Conservation (phyloP, 2,888 invertebrate species). For the Pandemis heparana region DNA sequence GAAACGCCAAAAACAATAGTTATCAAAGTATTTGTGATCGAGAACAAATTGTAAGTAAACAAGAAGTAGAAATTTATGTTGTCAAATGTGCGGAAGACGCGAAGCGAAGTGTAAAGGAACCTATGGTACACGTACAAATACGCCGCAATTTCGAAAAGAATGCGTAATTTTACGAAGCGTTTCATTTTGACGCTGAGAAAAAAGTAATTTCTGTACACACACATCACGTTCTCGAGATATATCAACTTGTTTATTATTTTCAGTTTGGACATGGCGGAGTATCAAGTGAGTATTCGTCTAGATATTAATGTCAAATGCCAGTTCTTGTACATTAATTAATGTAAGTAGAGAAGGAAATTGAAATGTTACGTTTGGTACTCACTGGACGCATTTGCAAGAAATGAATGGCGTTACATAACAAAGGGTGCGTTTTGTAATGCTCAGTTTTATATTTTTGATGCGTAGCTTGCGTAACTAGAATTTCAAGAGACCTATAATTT, state of each 20-base stretch:
- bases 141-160: constrained; percentile 2
- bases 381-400: not conserved
- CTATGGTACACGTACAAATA: not conserved
- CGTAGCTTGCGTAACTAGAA: not conserved
- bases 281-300: not conserved
- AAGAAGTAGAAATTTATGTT: not conserved
- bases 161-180: not conserved
- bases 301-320: not conserved
- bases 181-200: not conserved
- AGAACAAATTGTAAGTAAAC: not conserved
- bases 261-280: constrained; percentile 1
- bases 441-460: not conserved
- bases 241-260: constrained; percentile 2
- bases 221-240: not conserved
- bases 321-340: not conserved
- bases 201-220: constrained; percentile 14
- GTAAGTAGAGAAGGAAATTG: not conserved
- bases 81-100: not conserved
- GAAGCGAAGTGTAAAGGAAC: not conserved
- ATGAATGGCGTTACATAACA: not conserved
- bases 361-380: not conserved
- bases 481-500: not conserved
- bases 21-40: not conserved
- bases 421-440: not conserved
- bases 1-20: not conserved